Conservation (phyloP, 35 echinoderm and acorn worm genomes). For the Apostichopus japonicus region DNA sequence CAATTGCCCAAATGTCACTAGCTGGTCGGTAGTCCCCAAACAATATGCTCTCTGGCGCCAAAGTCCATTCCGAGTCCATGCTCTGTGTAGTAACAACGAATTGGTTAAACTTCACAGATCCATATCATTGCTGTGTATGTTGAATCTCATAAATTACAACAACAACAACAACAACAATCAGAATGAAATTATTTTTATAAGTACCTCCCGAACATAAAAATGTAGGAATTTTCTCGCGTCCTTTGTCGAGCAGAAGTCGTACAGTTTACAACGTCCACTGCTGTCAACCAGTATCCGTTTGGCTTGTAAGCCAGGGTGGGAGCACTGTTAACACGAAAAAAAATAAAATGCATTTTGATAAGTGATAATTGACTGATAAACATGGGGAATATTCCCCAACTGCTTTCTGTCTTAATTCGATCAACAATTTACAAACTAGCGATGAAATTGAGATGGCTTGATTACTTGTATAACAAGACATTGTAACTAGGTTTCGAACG, state of each 20-base stretch:
- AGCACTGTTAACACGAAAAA: background rate
- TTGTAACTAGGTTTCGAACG: too few species aligned
- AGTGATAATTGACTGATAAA: too few species aligned
- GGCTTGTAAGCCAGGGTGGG: background rate
- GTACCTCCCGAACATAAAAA: background rate
- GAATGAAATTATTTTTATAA: too few species aligned
- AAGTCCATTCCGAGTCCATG: background rate
- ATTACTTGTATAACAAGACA: too few species aligned
- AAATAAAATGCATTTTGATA: too few species aligned
- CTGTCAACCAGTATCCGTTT: background rate
- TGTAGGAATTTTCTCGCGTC: background rate
- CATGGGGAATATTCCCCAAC: too few species aligned
- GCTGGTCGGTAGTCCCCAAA: background rate
- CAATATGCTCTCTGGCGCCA: background rate
- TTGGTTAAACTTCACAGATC: too few species aligned
- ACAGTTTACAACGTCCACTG: background rate
- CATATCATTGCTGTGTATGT: background rate
- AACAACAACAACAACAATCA: too few species aligned
- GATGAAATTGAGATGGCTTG: too few species aligned
- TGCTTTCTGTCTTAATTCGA: too few species aligned
- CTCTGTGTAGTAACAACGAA: background rate
- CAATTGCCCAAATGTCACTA: slow-evolving; percentile 5
- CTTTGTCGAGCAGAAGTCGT: background rate
- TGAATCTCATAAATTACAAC: background rate
- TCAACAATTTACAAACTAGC: too few species aligned